Base-by-base conservation (phyloP, 2,113 vertebrate species). In the Pseudolaguvia tuberculata region DNA sequence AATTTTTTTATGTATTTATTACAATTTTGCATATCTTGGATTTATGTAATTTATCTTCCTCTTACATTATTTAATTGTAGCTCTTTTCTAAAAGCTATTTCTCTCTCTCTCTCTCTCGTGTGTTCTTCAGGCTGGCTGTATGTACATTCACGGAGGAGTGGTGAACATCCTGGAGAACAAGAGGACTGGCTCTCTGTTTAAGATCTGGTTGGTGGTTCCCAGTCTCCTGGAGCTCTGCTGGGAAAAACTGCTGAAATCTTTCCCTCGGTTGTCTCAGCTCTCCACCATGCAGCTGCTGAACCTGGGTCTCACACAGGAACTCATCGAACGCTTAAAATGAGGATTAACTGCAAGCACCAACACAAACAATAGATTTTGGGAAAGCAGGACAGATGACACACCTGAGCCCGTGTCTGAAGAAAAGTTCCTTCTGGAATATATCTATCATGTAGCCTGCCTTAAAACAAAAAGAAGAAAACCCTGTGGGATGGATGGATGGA, bases 61-160 rank as follows among this genome's bases (percentile, higher is more conserved):
- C 39, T 42, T 42, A 8, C 39, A 42, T 42, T 42, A 8, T 42
- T 35, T 7, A 42, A 42, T 42, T 42, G 39, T 8, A 7, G 39
- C 7, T 6, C 39, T 5, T 8, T 21, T 42, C 10, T 61, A 35
- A 21, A 5, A 14, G 20, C 15, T 15, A 5, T 17, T 10, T 3
- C 20, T 45, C 7, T 48, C 82, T 10, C 91, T 89, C 45, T 17
- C 23, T 59, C 10, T 11, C 20, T 51, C 42, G 65, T 21, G 4
- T 76, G 7, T 11, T 12, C 23, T 10, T 65, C 23, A 99, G 97
- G 94, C 97, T 0, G 97, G 97, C 84, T 99, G 97, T 82, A 99
- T 99, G 97, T 99, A 98, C 45, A 92, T 98, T 68, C 97, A 99
- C 0, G 97, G 97, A 45, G 97, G 97, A 1, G 97, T 99, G 75